Conservation (phyloP, 1,140 invertebrate species). For the Microplitis mediator region DNA sequence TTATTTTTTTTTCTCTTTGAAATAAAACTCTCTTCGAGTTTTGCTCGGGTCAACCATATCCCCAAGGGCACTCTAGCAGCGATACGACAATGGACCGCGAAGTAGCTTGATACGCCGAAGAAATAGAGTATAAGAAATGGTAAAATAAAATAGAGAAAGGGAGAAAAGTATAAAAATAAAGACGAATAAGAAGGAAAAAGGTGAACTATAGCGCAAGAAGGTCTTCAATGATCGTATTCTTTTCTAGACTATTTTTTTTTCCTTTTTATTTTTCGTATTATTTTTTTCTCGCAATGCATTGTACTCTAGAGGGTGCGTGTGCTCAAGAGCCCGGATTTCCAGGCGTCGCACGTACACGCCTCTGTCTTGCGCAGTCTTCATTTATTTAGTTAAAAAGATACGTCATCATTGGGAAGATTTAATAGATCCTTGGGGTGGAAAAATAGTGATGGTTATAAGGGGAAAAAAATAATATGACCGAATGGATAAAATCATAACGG, state of each 20-base stretch:
- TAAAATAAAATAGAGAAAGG: conserved; percentile 13
- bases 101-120: conserved; percentile 18
- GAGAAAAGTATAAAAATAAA: not conserved
- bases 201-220: not conserved
- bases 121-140: conserved; percentile 7
- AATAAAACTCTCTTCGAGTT: conserved; percentile 10
- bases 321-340: conserved; percentile 24
- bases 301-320: conserved; percentile 12
- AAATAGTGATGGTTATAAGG: not conserved
- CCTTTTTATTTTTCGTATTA: not conserved
- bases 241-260: not conserved
- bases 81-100: conserved; percentile 26
- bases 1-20: not conserved
- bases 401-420: not conserved
- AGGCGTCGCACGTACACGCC: conserved; percentile 24
- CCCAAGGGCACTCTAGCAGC: conserved; percentile 8
- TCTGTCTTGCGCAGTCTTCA: conserved; percentile 21
- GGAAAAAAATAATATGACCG: not conserved
- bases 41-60: conserved; percentile 16
- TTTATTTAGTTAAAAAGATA: conserved; percentile 38
- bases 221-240: not conserved
- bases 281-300: not conserved
- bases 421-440: conserved; percentile 19
- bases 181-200: not conserved
- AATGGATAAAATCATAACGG: not conserved